A percentile compares a stretch with the other conserved stretches of the same genome.
These are phyloP conservation scores for Xanthorhoe spadicearia DNA, from an alignment of 2,888 invertebrate genomes.

Conservation along the genomic window DNA sequence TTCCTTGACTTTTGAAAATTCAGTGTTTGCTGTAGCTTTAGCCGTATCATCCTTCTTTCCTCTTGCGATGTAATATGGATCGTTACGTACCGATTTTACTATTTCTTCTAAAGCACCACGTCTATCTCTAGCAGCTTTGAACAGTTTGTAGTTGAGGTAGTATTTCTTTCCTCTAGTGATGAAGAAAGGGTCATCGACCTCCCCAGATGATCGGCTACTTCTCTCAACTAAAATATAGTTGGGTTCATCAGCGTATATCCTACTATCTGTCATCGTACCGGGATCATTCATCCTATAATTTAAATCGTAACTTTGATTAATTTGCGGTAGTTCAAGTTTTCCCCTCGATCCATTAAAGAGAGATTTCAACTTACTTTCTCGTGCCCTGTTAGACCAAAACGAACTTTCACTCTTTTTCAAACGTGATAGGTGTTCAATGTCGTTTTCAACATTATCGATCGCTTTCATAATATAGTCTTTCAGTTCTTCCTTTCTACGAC, in stretches of 20 bases:
- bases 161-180: constrained; percentile 75
- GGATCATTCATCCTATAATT: constrained; percentile 53
- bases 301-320: constrained; percentile 29
- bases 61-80: constrained; percentile 81
- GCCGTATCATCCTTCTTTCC: constrained; percentile 72
- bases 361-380: constrained; percentile 60
- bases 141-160: constrained; percentile 51
- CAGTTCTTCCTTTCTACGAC: constrained; percentile 57
- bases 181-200: constrained; percentile 70
- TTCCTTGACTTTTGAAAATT: constrained; percentile 64
- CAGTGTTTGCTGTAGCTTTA: constrained; percentile 50
- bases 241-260: constrained; percentile 83
- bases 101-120: constrained; percentile 76
- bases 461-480: constrained; percentile 60
- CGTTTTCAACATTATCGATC: constrained; percentile 59
- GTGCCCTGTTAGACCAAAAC: constrained; percentile 62
- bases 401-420: constrained; percentile 54
- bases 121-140: constrained; percentile 64
- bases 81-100: constrained; percentile 76
- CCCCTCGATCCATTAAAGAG: constrained; percentile 54
- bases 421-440: constrained; percentile 61
- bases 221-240: constrained; percentile 80
- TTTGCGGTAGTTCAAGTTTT: constrained; percentile 34
- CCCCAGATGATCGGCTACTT: constrained; percentile 71
- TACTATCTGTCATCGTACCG: constrained; percentile 66